Conservation (phyloP, 2,888 invertebrate genomes). For the Pristionchus exspectatus region DNA sequence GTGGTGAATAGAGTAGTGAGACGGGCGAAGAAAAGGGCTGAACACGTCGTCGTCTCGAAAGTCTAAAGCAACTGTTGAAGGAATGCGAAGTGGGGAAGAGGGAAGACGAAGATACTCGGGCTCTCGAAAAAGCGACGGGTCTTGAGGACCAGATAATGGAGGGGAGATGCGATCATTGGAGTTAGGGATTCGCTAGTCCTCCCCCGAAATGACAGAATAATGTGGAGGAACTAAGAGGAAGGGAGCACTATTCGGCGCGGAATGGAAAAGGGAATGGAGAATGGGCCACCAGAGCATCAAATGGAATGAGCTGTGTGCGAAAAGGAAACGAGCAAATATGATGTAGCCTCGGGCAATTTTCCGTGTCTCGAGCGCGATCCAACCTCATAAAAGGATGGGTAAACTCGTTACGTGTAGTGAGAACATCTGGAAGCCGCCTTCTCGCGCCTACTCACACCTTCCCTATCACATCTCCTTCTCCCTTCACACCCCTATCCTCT, state of each 20-base stretch:
- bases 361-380: background rate
- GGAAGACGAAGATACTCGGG: background rate
- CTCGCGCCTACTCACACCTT: background rate
- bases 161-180: constrained; percentile 6
- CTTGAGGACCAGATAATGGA: constrained; percentile 44
- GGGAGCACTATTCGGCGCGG: background rate
- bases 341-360: constrained; percentile 38
- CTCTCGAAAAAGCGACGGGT: constrained; percentile 10
- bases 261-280: background rate
- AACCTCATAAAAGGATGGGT: constrained; percentile 1
- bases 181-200: background rate
- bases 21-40: background rate
- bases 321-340: constrained; percentile 37
- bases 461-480: background rate
- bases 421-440: background rate
- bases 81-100: constrained; percentile 28
- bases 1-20: background rate
- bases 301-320: constrained; percentile 32
- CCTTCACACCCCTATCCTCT: background rate
- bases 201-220: background rate
- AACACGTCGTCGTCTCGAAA: constrained; percentile 13
- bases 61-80: constrained; percentile 47
- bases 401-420: constrained; percentile 40
- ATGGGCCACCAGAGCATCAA: constrained; percentile 21
- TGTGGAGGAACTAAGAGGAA: background rate